Evolutionary conservation across 2,888 invertebrate genomes (phyloP).

Genomic region (Aphidoletes aphidimyza): DNA sequence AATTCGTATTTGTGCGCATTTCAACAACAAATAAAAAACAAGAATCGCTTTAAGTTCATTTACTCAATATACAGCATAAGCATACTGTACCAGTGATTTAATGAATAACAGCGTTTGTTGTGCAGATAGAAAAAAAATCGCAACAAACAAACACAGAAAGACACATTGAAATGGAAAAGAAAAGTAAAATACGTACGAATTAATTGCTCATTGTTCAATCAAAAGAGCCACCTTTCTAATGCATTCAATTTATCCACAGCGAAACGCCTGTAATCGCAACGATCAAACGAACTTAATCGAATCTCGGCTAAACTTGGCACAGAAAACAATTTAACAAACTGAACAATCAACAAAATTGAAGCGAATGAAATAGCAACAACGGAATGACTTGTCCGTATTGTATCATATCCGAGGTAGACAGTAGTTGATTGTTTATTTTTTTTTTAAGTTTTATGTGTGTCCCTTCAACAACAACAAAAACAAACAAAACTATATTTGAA

Average conservation of each 20-base stretch:
- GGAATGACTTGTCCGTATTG: slow-evolving; percentile 13
- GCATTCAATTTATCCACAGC: neutral
- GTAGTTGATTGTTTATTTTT: neutral
- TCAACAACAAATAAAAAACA: neutral
- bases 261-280: neutral
- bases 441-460: neutral
- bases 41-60: neutral
- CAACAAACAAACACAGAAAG: no score
- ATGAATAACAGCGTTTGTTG: no score
- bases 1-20: no score
- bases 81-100: no score
- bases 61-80: no score
- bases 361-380: neutral
- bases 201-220: slow-evolving; percentile 48
- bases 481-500: slow-evolving; percentile 10
- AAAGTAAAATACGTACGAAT: neutral
- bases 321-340: slow-evolving; percentile 47
- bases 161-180: neutral
- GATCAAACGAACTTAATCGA: neutral
- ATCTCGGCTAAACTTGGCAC: slow-evolving; percentile 11
- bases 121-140: no score
- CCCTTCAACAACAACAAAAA: neutral
- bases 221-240: slow-evolving; percentile 50
- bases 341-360: neutral
- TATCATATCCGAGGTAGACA: slow-evolving; percentile 36